Base-by-base conservation (phyloP, 2,888 invertebrate genomes). In the Polyommatus icarus region DNA sequence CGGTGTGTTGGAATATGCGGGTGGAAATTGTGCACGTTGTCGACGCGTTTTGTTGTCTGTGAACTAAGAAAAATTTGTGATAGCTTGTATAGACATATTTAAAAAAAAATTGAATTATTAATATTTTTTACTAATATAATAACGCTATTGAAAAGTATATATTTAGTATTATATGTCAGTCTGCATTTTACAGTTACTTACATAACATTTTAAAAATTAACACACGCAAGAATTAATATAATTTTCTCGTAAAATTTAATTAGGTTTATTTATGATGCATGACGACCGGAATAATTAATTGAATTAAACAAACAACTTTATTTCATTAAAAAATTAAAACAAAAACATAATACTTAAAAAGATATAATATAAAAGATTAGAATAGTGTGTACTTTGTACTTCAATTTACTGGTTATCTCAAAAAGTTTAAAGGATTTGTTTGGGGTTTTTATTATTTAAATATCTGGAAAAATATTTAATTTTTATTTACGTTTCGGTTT, bases 1-100 rank as follows among this genome's bases (percentile, higher is more conserved):
- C 82, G 54, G 80, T 78, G 82, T 83, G 88, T 87, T 80, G 75
- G 81, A 85, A 88, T 77, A 85, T 80, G 89, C 84, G 85, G 81
- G 24, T 20, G 0, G 0, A n/a, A 57, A 77, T 78, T 71, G 20
- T 10, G 46, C 24, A 18, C 6, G 24, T 24, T 67, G 3, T 24
- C 61, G 24, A 1, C 15, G 24, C 61, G 61, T 67, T 15, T 67
- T 0, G 0, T 12, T 12, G 24, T 67, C 20, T 10, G 0, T 24
- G 10, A 59, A 10, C 10, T 46, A 0, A 46, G 10, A 1, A 24
- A 24, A 24, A 24, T 24, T 1, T 24, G 24, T 24, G 24, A 24
- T 24, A 24, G 24, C 24, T 24, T 24, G 24, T 24, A 24, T 24
- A 24, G 24, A 24, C 1, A 24, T 24, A 24, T 24, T 1, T n/a